These are phyloP conservation scores for Regulus satrapa DNA, from an alignment of 2,113 vertebrate genomes.

Conservation along the genomic window DNA sequence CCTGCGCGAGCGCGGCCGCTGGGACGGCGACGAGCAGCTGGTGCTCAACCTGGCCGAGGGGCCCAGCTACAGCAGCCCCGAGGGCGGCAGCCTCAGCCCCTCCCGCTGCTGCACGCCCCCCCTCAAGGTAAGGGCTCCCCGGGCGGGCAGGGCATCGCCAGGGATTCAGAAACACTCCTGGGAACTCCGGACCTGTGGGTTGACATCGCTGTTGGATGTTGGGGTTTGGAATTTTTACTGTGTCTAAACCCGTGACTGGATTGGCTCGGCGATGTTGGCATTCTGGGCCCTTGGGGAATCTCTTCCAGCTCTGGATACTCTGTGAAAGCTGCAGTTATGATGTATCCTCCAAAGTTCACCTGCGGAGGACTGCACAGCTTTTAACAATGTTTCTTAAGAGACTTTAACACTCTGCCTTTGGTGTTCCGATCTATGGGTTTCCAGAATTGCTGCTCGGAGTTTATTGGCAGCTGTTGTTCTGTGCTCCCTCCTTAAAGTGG, in stretches of 20 bases:
- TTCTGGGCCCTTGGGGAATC: background rate
- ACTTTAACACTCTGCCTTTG: background rate
- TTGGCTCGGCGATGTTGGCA: background rate
- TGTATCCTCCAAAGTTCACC: fast-evolving
- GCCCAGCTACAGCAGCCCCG: constrained; percentile 76
- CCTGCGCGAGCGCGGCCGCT: constrained; percentile 60
- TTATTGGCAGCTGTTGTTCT: background rate
- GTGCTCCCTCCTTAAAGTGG: background rate
- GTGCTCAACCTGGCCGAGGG: constrained; percentile 85
- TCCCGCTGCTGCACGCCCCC: constrained; percentile 82
- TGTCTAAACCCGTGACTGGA: fast-evolving
- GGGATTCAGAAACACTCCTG: fast-evolving
- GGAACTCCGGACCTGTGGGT: background rate
- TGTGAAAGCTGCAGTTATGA: background rate
- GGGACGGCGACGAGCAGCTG: constrained; percentile 84
- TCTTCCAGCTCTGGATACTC: background rate
- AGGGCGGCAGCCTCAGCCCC: constrained; percentile 63
- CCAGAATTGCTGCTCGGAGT: background rate
- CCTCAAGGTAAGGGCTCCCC: constrained; percentile 85
- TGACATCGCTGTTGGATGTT: fast-evolving
- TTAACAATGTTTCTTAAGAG: background rate
- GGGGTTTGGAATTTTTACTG: background rate
- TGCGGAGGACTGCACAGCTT: background rate
- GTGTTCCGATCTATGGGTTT: background rate
- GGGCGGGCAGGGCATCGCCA: too few species aligned